Evolutionary conservation across 2,113 vertebrate species (phyloP).

Genomic region (Gorsachius goisagi): DNA sequence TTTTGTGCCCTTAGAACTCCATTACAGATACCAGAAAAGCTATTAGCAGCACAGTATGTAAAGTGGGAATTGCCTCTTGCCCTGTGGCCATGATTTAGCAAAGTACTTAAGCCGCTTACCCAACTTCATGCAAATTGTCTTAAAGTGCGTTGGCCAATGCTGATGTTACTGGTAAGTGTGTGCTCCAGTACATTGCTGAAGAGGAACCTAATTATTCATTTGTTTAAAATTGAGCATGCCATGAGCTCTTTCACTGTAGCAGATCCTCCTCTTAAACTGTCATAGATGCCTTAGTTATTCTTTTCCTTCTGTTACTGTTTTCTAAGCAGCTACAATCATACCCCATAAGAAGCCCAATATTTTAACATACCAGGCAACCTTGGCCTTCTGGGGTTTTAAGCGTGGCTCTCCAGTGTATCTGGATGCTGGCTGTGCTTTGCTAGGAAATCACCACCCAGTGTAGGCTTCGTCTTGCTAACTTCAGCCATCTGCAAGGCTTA

Average conservation of each 20-base stretch:
- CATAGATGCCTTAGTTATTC: neutral
- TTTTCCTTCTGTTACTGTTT: neutral
- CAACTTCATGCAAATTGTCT: neutral
- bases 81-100: neutral
- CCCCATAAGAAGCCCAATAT: neutral
- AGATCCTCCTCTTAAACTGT: neutral
- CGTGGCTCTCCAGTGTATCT: neutral
- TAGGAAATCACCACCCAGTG: neutral
- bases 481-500: neutral
- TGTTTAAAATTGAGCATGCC: neutral
- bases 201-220: neutral
- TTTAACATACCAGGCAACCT: neutral
- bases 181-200: neutral
- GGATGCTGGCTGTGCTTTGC: neutral
- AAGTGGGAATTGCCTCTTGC: conserved; percentile 27
- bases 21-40: conserved; percentile 46
- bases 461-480: neutral
- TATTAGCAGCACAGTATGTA: conserved; percentile 19
- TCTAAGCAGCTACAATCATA: neutral
- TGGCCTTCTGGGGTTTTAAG: neutral
- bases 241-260: neutral
- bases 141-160: neutral
- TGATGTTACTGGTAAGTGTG: neutral
- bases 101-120: conserved; percentile 21
- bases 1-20: conserved; percentile 14